Conservation (phyloP, 1,140 invertebrate species). For the Sinonovacula constricta region DNA sequence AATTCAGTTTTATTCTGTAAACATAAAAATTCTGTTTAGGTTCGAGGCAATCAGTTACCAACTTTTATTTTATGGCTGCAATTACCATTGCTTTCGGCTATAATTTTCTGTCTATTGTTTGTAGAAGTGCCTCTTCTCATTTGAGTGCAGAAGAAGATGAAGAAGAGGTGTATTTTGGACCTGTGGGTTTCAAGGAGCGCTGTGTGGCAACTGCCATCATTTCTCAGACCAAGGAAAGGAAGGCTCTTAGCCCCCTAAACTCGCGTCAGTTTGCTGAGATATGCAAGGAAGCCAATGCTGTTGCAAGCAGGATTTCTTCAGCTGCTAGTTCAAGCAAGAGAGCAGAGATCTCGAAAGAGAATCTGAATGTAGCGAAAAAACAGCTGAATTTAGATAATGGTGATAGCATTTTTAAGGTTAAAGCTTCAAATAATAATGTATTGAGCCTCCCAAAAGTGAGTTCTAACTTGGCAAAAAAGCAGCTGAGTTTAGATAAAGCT, state of each 20-base stretch:
- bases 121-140: too few relatives aligned
- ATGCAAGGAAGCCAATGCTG: constrained; percentile 63
- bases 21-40: too few relatives aligned
- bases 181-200: constrained; percentile 65
- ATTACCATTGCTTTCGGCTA: too few relatives aligned
- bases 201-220: constrained; percentile 58
- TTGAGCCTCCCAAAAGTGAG: background rate
- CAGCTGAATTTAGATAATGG: background rate
- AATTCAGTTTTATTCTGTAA: too few relatives aligned
- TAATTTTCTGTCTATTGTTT: too few relatives aligned
- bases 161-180: constrained; percentile 71
- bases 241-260: constrained; percentile 64
- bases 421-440: too few relatives aligned
- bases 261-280: constrained; percentile 63
- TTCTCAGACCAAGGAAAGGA: constrained; percentile 29
- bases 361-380: constrained; percentile 18
- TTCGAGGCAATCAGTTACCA: too few relatives aligned
- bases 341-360: constrained; percentile 12
- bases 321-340: constrained; percentile 18
- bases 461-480: constrained; percentile 6
- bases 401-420: background rate
- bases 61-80: too few relatives aligned
- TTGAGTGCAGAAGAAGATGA: constrained; percentile 62
- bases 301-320: constrained; percentile 54
- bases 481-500: background rate